Conservation (phyloP, 1,140 invertebrate genomes). For the Monochamus saltuarius region DNA sequence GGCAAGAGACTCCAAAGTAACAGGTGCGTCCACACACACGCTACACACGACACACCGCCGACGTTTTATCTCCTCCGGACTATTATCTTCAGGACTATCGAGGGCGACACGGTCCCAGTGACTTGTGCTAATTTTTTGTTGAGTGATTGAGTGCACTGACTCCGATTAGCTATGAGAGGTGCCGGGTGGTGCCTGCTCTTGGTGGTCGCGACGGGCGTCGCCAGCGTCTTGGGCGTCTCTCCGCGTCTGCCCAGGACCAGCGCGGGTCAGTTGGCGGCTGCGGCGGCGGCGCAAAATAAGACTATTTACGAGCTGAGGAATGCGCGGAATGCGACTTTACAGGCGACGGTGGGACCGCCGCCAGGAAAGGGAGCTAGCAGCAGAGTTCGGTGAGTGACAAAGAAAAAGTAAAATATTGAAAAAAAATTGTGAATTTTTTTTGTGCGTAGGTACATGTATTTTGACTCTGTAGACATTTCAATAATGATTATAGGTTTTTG, state of each 20-base stretch:
- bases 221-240: constrained; percentile 32
- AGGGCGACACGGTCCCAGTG: not conserved
- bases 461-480: no score
- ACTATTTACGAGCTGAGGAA: constrained; percentile 41
- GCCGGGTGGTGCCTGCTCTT: constrained; percentile 40
- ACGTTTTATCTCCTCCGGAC: not conserved
- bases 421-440: no score
- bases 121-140: not conserved
- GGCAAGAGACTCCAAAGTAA: constrained; percentile 11
- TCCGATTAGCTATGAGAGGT: constrained; percentile 36
- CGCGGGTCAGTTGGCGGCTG: constrained; percentile 48
- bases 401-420: no score
- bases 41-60: not conserved
- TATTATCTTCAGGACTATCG: not conserved
- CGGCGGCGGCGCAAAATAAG: constrained; percentile 46
- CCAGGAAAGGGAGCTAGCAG: constrained; percentile 39
- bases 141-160: constrained; percentile 1
- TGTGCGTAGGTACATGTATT: no score
- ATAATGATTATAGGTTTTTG: no score
- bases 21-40: constrained; percentile 5
- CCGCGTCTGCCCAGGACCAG: constrained; percentile 48
- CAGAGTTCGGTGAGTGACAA: constrained; percentile 32
- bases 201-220: constrained; percentile 29
- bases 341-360: constrained; percentile 20
- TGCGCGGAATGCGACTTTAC: constrained; percentile 24